phyloP scores from a whole-genome alignment of 1,140 invertebrate species.

The Tenebrio molitor region DNA sequence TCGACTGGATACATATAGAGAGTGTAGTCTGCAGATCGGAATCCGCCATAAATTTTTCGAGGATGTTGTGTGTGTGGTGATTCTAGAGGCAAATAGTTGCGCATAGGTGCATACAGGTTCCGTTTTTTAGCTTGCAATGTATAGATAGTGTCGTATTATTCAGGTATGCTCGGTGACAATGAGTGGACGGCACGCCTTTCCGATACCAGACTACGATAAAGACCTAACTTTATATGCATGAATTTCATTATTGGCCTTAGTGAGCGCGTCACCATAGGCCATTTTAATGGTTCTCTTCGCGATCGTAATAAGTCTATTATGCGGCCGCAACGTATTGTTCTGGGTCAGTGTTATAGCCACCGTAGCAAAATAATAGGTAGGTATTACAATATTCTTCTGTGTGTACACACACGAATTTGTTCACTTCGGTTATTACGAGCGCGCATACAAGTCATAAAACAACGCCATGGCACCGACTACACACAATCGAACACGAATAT shows the following conservation, averaged over 20 bases:
- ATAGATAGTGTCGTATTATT: conserved; percentile 63
- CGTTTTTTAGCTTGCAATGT: conserved; percentile 56
- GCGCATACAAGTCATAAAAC: conserved; percentile 23
- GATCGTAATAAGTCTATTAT: conserved; percentile 45
- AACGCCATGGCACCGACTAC: conserved; percentile 23
- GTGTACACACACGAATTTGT: conserved; percentile 27
- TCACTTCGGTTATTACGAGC: conserved; percentile 21
- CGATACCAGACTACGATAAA: conserved; percentile 60
- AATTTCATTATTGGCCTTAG: conserved; percentile 57
- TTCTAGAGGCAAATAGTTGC: conserved; percentile 51
- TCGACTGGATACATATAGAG: too few relatives aligned
- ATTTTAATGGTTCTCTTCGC: conserved; percentile 23
- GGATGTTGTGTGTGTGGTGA: conserved; percentile 48
- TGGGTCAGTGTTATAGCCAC: conserved; percentile 41
- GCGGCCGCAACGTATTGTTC: conserved; percentile 23
- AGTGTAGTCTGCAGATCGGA: too few relatives aligned
- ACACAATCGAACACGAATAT: conserved; percentile 16
- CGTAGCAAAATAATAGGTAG: conserved; percentile 37
- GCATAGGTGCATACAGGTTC: conserved; percentile 49
- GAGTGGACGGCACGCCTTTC: conserved; percentile 61
- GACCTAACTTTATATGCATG: conserved; percentile 57
- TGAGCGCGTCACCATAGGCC: conserved; percentile 37
- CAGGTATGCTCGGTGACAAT: conserved; percentile 63
- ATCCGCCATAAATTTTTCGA: too few relatives aligned
- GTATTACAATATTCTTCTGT: conserved; percentile 27